These are phyloP conservation scores for Varanus komodoensis DNA, from an alignment of 2,113 vertebrate genomes.

Conservation along the genomic window DNA sequence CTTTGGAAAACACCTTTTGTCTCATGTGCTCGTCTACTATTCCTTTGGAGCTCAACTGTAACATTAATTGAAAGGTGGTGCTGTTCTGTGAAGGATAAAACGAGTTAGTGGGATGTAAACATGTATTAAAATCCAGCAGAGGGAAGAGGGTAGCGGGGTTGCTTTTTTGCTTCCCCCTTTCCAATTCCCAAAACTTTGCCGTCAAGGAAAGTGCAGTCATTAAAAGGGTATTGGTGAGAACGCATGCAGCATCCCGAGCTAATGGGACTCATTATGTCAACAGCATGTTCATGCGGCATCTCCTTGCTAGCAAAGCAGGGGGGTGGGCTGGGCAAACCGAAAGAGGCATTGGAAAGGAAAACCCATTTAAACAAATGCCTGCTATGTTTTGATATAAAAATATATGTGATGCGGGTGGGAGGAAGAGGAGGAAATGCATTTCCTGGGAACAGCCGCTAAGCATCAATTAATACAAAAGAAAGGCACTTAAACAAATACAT, in stretches of 20 bases:
- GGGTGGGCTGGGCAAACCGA: slow-evolving; percentile 63
- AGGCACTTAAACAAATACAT: slow-evolving; percentile 81
- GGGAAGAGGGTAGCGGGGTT: slow-evolving; percentile 61
- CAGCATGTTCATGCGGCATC: slow-evolving; percentile 66
- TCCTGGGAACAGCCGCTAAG: slow-evolving; percentile 74
- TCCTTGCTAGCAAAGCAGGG: slow-evolving; percentile 55
- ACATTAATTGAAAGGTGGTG: slow-evolving; percentile 74
- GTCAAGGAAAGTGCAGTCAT: slow-evolving; percentile 71
- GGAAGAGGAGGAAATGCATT: slow-evolving; percentile 65
- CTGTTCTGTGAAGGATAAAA: slow-evolving; percentile 62
- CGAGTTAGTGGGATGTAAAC: slow-evolving; percentile 68
- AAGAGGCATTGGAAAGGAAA: slow-evolving; percentile 73
- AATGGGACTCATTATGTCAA: slow-evolving; percentile 76
- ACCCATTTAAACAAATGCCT: slow-evolving; percentile 74
- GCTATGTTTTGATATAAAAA: slow-evolving; percentile 57
- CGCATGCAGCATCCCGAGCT: slow-evolving; percentile 72
- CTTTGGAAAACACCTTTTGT: slow-evolving; percentile 6
- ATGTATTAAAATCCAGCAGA: slow-evolving; percentile 76
- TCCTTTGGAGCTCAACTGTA: slow-evolving; percentile 61
- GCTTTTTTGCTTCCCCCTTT: too few species aligned
- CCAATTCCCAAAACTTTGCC: slow-evolving; percentile 70
- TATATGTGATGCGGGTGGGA: background rate
- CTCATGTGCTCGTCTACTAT: slow-evolving; percentile 22
- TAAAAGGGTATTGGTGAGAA: slow-evolving; percentile 75
- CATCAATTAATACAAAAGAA: slow-evolving; percentile 78